A percentile compares a stretch with the other conserved stretches of the same genome.
These are phyloP conservation scores for Pocillopora damicornis DNA, from an alignment of 64 coral and sea anemone genomes.

Conservation along the genomic window DNA sequence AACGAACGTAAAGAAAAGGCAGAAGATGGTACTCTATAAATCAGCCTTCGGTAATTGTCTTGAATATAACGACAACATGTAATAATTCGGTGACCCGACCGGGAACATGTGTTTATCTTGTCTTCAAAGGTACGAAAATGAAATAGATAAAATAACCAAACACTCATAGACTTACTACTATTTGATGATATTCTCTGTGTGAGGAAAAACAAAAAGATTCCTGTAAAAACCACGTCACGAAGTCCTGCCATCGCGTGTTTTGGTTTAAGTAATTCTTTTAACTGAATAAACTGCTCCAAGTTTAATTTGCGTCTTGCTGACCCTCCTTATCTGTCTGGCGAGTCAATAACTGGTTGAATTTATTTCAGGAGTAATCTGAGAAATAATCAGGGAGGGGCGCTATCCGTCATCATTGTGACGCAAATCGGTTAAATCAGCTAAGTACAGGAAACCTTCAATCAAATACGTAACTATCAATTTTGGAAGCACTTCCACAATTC, in stretches of 20 bases:
- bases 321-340: background rate
- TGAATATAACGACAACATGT: background rate
- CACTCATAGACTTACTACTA: background rate
- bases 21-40: no score
- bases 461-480: background rate
- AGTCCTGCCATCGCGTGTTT: background rate
- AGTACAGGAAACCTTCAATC: background rate
- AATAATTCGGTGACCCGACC: background rate
- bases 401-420: background rate
- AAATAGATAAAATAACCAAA: background rate
- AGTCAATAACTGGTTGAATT: constrained; percentile 1
- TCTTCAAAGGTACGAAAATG: background rate
- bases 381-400: background rate
- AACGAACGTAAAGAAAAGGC: no score
- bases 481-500: background rate
- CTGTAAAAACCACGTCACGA: background rate
- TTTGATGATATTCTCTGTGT: background rate
- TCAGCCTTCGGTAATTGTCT: background rate
- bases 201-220: constrained; percentile 1
- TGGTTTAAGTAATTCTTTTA: background rate
- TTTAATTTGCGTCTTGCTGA: background rate
- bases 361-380: background rate
- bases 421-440: background rate
- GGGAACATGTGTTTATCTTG: background rate
- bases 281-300: background rate